A percentile compares a stretch with the other conserved stretches of the same genome.
Evolutionary conservation across 2,113 vertebrate genomes (phyloP).

Genomic region (Micronisus gabar): DNA sequence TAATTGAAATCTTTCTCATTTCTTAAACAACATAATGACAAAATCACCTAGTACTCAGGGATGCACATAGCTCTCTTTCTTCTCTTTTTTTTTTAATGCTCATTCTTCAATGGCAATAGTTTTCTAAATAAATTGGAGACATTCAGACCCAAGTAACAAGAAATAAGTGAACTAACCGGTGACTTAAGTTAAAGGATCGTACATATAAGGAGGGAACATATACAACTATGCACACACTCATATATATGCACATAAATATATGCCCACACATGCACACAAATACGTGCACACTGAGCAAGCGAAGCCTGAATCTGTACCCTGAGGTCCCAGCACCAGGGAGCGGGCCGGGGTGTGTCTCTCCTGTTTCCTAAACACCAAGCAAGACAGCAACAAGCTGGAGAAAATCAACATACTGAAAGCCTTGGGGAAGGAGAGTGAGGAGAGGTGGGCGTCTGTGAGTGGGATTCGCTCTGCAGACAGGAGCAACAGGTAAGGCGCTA

Average conservation of each 20-base stretch:
- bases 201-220: not conserved
- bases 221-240: not conserved
- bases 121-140: not conserved
- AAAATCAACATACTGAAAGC: not conserved
- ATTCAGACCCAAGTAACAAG: not conserved
- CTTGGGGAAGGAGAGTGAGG: not conserved
- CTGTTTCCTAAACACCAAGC: not conserved
- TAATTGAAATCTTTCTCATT: not conserved
- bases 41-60: not conserved
- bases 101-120: not conserved
- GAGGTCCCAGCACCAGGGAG: not conserved
- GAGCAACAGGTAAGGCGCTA: not conserved
- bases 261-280: not conserved
- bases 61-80: fast-evolving
- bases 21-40: not conserved
- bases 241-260: not conserved
- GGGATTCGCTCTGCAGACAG: not conserved
- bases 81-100: not conserved
- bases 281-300: not conserved
- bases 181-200: not conserved
- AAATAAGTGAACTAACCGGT: not conserved
- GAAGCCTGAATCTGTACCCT: not conserved
- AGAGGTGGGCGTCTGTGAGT: not conserved
- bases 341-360: not conserved
- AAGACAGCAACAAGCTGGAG: not conserved